These are phyloP conservation scores for Lithophane semibrunnea DNA, from an alignment of 2,888 invertebrate species.

Conservation along the genomic window DNA sequence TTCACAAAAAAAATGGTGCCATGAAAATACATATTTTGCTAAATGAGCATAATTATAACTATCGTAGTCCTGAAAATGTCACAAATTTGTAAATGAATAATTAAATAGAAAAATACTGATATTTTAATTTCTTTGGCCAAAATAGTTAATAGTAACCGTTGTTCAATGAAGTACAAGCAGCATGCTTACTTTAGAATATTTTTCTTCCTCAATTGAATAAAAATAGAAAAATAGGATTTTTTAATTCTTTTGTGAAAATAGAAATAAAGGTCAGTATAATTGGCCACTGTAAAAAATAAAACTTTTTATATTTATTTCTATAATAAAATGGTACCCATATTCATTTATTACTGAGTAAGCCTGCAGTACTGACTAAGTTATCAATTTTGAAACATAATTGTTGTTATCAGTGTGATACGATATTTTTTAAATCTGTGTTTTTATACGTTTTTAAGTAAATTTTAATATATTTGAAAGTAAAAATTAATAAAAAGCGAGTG, in stretches of 20 bases:
- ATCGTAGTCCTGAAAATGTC: conserved; percentile 28
- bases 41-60: conserved; percentile 17
- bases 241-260: neutral
- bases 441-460: conserved; percentile 85
- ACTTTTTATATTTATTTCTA: neutral
- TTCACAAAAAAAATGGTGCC: conserved; percentile 41
- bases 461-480: conserved; percentile 87
- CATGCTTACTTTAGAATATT: conserved; percentile 32
- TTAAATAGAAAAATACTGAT: neutral
- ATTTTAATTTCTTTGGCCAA: conserved; percentile 43
- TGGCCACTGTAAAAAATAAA: neutral
- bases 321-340: neutral
- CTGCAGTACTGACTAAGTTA: conserved; percentile 67
- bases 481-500: conserved; percentile 83
- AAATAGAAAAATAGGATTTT: neutral
- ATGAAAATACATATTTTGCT: conserved; percentile 19
- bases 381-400: conserved; percentile 67
- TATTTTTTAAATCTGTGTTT: conserved; percentile 81
- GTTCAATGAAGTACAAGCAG: conserved; percentile 71
- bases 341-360: conserved; percentile 30
- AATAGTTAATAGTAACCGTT: conserved; percentile 44
- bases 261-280: neutral
- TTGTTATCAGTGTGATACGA: conserved; percentile 85
- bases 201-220: neutral
- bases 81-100: conserved; percentile 44